Conservation (phyloP, 2,888 invertebrate genomes). For the Corbicula japonica region DNA sequence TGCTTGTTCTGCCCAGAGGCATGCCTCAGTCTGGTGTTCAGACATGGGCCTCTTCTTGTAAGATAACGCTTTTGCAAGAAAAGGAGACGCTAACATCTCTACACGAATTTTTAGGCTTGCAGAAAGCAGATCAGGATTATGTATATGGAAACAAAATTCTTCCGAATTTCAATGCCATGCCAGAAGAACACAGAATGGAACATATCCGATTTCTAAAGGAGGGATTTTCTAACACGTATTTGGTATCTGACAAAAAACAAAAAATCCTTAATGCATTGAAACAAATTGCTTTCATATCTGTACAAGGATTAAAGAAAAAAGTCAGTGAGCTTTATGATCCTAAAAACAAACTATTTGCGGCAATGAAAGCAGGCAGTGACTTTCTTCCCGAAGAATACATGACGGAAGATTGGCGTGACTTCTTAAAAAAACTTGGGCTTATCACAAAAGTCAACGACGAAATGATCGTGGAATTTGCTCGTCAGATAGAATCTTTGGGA, state of each 20-base stretch:
- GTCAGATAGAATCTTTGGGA: slow-evolving; percentile 25
- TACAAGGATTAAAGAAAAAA: slow-evolving; percentile 11
- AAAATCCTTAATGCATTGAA: slow-evolving; percentile 9
- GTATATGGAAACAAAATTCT: slow-evolving; percentile 27
- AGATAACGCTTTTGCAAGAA: slow-evolving; percentile 34
- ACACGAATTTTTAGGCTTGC: slow-evolving; percentile 5
- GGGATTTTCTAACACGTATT: not conserved
- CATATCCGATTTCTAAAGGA: slow-evolving; percentile 26
- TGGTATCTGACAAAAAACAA: not conserved
- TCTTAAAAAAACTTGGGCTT: slow-evolving; percentile 54
- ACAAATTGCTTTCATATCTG: slow-evolving; percentile 23
- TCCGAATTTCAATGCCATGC: slow-evolving; percentile 9
- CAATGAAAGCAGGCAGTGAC: slow-evolving; percentile 1
- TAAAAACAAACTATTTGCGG: slow-evolving; percentile 19
- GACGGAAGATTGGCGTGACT: slow-evolving; percentile 21
- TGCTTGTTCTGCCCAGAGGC: slow-evolving; percentile 42
- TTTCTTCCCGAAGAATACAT: slow-evolving; percentile 50
- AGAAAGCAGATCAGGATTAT: not conserved
- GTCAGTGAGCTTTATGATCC: slow-evolving; percentile 31
- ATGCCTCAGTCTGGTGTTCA: slow-evolving; percentile 55
- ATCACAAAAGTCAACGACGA: slow-evolving; percentile 32
- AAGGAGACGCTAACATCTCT: not conserved
- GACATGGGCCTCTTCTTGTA: slow-evolving; percentile 41
- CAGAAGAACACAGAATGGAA: not conserved
- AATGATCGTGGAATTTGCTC: slow-evolving; percentile 57